Base-by-base conservation (phyloP, 2,888 invertebrate genomes). In the Cheilosia variabilis region DNA sequence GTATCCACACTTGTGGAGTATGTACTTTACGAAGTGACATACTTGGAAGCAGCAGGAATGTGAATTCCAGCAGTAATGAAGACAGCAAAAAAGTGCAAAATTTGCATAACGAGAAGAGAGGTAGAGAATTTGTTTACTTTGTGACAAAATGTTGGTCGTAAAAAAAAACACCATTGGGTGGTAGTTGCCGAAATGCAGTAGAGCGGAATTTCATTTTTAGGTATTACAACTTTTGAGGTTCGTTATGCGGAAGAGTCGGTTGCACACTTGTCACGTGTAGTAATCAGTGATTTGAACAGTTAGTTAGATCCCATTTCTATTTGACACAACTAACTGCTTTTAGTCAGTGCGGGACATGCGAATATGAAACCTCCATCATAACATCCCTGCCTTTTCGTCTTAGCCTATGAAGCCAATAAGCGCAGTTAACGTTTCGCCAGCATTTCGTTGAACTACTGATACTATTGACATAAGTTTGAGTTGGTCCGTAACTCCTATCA, bases 41-140 rank as follows among this genome's bases (percentile, higher is more conserved):
- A 71, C 71, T 50, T 52, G 52, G 24, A 15, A 24, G 57, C 65
- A 71, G 77, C 81, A 76, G 66, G 81, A 86, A 86, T 81, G 76
- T 81, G 57, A 52, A 66, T 63, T n/a, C 15, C 37, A 63, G 45
- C 52, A 55, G 24, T 52, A 68, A 68, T 19, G 53, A 53, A 60
- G 22, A 37, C 37, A 37, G 17, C 34, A 63, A 60, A 63, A 75
- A 66, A 55, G 7, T 50, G 84, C 65, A 55, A 76, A 71, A 77
- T 82, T 76, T 66, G 57, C 60, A 72, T 77, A 60, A 63, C n/a
- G 52, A 71, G 37, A 34, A 45, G 80, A 47, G 57, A 41, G 27
- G 50, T 53, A 34, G 75, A 55, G 65, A 71, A 71, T 66, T 80
- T 58, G 69, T 58, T 78, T 65, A 45, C 24, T 71, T 71, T 63